Evolutionary conservation across 1,140 invertebrate genomes (phyloP), one percentile per base, ranked within the genome.

Genomic region (Alviniconcha marisindica): DNA sequence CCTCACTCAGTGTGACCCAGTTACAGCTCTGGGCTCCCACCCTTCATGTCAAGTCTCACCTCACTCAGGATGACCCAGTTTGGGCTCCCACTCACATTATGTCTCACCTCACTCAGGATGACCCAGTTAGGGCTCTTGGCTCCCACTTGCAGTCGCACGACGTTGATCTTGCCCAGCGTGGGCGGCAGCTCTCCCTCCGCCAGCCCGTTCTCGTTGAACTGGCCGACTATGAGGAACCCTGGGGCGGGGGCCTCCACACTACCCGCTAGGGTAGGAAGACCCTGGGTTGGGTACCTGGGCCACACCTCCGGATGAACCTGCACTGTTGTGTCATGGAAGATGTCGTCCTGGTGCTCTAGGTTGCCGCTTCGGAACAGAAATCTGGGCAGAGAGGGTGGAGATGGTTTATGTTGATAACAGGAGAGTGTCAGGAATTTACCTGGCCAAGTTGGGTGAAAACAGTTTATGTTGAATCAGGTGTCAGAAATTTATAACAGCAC

Each of bases 301-400:
- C 71, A 63, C 21, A 56, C 33, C 18, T 77, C 93, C 5, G 96
- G 95, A 69, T 96, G 92, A 21, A 98, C 95, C 94, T 99, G 97
- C 33, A 99, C 95, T 0, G 96, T 96, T 1, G 97, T 97, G 88
- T 98, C 97, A 89, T 96, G 96, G 91, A 99, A 97, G 87, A 96
- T 96, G 93, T 99, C 98, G 15, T 96, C 96, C 0, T 96, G 96
- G 94, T 99, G 97, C 89, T 99, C 97, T 4, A 95, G 95, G 93
- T 99, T 99, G 31, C 97, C 97, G 93, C 97, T 98, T 82, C 96
- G 95, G 91, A 99, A 97, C 84, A 96, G 94, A 93, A 96, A 98
- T 85, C 97, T 97, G 93, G n/a, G n/a, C n/a, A n/a, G n/a, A n/a
- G n/a, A n/a, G n/a, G n/a, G n/a, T n/a, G n/a, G n/a, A n/a, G n/a